Evolutionary conservation across 2,113 vertebrate genomes (phyloP).

Genomic region (Carassius gibelio): DNA sequence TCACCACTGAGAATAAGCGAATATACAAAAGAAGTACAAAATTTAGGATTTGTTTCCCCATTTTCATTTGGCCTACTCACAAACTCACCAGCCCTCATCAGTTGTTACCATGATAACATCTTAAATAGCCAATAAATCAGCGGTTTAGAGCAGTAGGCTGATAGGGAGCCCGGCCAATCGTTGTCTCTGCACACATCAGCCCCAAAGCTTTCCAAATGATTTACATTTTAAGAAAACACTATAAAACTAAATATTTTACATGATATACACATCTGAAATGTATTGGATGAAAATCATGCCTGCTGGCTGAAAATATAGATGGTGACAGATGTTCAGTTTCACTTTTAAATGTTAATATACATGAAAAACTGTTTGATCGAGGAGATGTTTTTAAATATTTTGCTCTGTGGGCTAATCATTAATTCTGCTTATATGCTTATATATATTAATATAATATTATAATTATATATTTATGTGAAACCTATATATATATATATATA

Average conservation of each 20-base stretch:
- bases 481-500: too few species aligned
- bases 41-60: background rate
- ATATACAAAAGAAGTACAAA: background rate
- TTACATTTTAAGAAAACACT: slow-evolving; percentile 53
- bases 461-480: too few species aligned
- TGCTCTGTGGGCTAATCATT: background rate
- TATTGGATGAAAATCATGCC: slow-evolving; percentile 51
- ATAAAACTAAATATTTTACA: slow-evolving; percentile 61
- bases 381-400: slow-evolving; percentile 1
- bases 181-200: slow-evolving; percentile 24
- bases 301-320: slow-evolving; percentile 35
- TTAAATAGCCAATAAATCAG: slow-evolving; percentile 26
- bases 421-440: too few species aligned
- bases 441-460: too few species aligned
- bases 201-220: slow-evolving; percentile 47
- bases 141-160: slow-evolving; percentile 24
- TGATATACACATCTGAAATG: slow-evolving; percentile 52
- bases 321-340: slow-evolving; percentile 48
- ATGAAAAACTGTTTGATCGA: too few species aligned
- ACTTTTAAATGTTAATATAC: background rate
- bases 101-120: slow-evolving; percentile 38
- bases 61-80: background rate
- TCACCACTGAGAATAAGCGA: background rate
- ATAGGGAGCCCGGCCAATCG: slow-evolving; percentile 42
- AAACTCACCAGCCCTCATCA: background rate